A percentile compares a stretch with the other conserved stretches of the same genome.
These are phyloP conservation scores for Corynorhinus townsendii DNA, from an alignment of 2,113 vertebrate genomes.

Conservation along the genomic window DNA sequence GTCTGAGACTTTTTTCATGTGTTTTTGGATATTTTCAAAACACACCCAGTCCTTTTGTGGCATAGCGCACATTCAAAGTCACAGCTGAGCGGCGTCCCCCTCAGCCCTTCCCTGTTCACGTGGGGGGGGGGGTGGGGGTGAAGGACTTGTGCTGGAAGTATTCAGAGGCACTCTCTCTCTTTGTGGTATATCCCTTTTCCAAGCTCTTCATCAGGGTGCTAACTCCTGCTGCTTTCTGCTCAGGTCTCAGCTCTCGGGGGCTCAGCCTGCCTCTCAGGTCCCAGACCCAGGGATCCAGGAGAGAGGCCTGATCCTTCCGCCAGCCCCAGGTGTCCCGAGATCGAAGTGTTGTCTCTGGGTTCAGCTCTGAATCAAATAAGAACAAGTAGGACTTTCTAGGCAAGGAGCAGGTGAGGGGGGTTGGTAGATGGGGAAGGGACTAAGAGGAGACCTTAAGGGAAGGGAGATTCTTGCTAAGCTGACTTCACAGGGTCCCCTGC, in stretches of 20 bases:
- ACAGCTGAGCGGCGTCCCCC: background rate
- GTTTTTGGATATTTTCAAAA: slow-evolving; percentile 3
- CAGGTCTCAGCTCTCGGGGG: too few relatives aligned
- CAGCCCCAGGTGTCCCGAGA: background rate
- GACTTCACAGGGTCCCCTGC: background rate
- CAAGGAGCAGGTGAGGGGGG: background rate
- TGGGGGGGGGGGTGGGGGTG: rapidly evolving
- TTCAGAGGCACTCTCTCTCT: background rate
- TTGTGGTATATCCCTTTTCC: background rate
- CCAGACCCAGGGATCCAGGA: background rate
- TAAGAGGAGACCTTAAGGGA: background rate
- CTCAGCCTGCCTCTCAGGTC: background rate
- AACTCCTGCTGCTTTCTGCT: background rate
- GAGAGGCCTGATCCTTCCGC: background rate
- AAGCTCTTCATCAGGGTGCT: background rate
- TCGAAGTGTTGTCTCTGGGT: background rate
- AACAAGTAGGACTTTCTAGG: background rate
- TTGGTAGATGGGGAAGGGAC: background rate
- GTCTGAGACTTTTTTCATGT: background rate
- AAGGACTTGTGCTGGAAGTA: background rate
- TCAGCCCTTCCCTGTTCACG: background rate
- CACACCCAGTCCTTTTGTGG: background rate
- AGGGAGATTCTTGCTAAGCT: background rate
- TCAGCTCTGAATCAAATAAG: background rate
- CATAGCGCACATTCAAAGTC: background rate